Evolutionary conservation across 2,888 invertebrate genomes (phyloP).

Genomic region (Limnephilus lunatus): DNA sequence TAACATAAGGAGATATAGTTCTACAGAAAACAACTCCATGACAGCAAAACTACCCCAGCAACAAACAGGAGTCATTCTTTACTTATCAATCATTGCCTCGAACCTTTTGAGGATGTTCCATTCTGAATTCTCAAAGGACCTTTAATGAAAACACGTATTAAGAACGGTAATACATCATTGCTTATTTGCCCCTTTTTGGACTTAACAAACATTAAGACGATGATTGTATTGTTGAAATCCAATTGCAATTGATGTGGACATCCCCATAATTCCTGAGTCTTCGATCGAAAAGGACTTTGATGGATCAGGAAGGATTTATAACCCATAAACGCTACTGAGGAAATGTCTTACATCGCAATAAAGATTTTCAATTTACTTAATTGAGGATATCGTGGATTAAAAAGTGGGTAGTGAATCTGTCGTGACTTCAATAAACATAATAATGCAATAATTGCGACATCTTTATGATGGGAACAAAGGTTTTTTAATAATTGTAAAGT

Average conservation of each 20-base stretch:
- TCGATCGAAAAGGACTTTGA: not conserved
- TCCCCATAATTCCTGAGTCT: not conserved
- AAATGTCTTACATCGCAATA: not conserved
- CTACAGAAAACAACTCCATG: not conserved
- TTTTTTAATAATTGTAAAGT: not conserved
- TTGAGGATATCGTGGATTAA: not conserved
- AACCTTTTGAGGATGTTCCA: not conserved
- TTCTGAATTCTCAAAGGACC: not conserved
- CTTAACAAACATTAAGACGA: constrained; percentile 2
- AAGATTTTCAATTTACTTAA: not conserved
- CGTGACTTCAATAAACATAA: not conserved
- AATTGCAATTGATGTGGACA: not conserved
- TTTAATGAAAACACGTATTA: constrained; percentile 2
- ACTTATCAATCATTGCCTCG: not conserved
- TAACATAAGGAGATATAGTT: not conserved
- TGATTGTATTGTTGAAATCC: not conserved
- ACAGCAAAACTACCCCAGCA: not conserved
- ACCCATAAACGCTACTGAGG: not conserved
- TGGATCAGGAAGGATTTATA: not conserved
- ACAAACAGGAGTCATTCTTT: not conserved
- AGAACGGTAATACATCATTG: not conserved
- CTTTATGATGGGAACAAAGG: not conserved
- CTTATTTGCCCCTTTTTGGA: not conserved
- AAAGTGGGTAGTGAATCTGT: not conserved
- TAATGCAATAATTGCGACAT: not conserved